These are phyloP conservation scores for Stictocephala bisonia DNA, from an alignment of 2,888 invertebrate genomes.

Conservation along the genomic window DNA sequence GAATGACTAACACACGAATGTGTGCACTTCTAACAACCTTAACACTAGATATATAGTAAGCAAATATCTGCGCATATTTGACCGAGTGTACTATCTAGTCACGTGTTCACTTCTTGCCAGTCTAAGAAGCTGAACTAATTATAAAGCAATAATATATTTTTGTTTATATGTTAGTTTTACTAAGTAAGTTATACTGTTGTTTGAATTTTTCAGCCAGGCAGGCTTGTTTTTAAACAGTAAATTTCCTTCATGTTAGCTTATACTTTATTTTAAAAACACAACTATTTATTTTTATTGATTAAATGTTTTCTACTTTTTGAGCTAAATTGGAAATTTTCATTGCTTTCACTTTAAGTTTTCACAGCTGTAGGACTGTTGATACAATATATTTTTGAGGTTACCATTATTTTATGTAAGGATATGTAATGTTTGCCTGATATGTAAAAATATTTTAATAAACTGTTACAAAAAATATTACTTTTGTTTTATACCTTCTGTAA, in stretches of 20 bases:
- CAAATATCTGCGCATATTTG: slow-evolving; percentile 39
- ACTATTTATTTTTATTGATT: slow-evolving; percentile 28
- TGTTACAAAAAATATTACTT: slow-evolving; percentile 22
- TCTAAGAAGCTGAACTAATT: slow-evolving; percentile 1
- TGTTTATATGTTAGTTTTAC: slow-evolving; percentile 13
- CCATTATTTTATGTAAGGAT: slow-evolving; percentile 36
- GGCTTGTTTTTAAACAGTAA: no score
- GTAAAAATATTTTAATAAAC: slow-evolving; percentile 30
- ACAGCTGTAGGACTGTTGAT: slow-evolving; percentile 34
- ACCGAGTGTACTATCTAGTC: slow-evolving; percentile 36
- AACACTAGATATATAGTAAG: slow-evolving; percentile 22
- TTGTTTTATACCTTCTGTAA: no score
- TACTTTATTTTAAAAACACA: slow-evolving; percentile 4
- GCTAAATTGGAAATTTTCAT: slow-evolving; percentile 23
- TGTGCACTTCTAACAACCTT: slow-evolving; percentile 29
- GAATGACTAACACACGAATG: slow-evolving; percentile 41
- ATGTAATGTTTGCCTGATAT: slow-evolving; percentile 19
- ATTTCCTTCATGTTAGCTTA: not conserved
- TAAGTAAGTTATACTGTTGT: not conserved
- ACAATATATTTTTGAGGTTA: slow-evolving; percentile 12
- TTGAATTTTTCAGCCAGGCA: not conserved
- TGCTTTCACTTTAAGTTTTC: no score
- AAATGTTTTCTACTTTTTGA: slow-evolving; percentile 33
- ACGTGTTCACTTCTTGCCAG: slow-evolving; percentile 18
- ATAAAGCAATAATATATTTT: not conserved